Conservation (phyloP, 2,113 vertebrate species). For the Chauna torquata region DNA sequence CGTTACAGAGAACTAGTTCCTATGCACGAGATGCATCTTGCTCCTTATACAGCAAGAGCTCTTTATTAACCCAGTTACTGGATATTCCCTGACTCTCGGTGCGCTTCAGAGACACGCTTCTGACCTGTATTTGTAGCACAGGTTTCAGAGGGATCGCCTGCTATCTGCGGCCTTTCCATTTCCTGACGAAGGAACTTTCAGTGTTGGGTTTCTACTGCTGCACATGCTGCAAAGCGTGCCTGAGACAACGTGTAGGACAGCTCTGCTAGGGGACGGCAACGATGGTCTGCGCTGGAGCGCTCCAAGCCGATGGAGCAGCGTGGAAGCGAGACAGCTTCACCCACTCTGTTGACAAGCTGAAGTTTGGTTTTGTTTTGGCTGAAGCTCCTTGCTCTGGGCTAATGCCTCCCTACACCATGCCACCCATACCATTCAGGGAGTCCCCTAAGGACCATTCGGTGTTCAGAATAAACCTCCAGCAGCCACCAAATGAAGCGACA, state of each 20-base stretch:
- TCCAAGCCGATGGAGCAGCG: background rate
- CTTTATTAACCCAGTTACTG: background rate
- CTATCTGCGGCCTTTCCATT: background rate
- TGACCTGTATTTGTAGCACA: background rate
- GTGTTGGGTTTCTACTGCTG: accelerated
- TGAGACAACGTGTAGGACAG: accelerated
- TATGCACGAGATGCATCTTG: background rate
- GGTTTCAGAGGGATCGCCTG: background rate
- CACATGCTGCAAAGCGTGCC: background rate
- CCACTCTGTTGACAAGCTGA: background rate
- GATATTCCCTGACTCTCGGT: background rate
- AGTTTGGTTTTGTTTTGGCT: background rate
- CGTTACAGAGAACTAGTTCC: background rate
- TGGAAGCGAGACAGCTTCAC: background rate
- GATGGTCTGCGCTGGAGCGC: background rate
- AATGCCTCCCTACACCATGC: too few relatives aligned
- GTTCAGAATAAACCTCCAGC: background rate
- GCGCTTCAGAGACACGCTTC: background rate
- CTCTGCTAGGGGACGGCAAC: background rate
- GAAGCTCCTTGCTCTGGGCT: background rate
- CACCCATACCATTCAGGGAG: too few relatives aligned
- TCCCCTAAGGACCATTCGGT: too few relatives aligned
- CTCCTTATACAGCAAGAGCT: background rate
- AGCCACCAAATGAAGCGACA: background rate
- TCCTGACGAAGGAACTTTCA: background rate